Evolutionary conservation across 2,888 invertebrate genomes (phyloP), one percentile per base, ranked within the genome.

Genomic region (Hoplodrina blanda): DNA sequence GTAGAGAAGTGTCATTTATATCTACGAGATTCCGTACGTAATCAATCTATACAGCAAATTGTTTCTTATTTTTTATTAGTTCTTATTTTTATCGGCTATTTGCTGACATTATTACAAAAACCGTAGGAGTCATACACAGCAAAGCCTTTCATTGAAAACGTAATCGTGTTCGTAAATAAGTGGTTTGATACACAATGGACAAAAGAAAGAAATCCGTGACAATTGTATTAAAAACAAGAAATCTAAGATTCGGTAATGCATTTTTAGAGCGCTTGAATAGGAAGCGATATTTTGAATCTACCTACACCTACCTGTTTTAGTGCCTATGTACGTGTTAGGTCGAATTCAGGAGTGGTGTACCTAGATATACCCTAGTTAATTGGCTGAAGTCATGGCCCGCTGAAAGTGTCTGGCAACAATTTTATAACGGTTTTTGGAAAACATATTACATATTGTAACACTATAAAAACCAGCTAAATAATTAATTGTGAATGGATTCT

Each of bases 151-250:
- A 56, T 70, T 30, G 49, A 70, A 62, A 71, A 56, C 56, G 37
- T 25, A 65, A 68, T 80, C 49, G 53, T 44, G 52, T 69, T 66
- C 77, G 30, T 55, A 67, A 65, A 68, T 62, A 57, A 68, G 41
- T 33, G 33, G 49, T 64, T 64, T 62, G 20, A 60, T 49, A 74
- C 73, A 69, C 73, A 69, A 69, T 70, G 64, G 64, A 75, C 67
- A 68, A 67, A 65, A 64, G 77, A 76, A 80, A 77, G 41, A 80
- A 80, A 73, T 56, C 46, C n/a, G 30, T 62, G 61, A 69, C 64
- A 71, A 30, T 67, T 62, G 61, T 62, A 49, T 77, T 72, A 57
- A 25, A 73, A 79, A 78, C 70, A 76, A 60, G 73, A 77, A 62
- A 70, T 59, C 41, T 50, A 53, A 68, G 50, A 55, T 68, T 81